A percentile compares a stretch with the other conserved stretches of the same genome.
Conservation (phyloP, 1,140 invertebrate species). For the Eciton burchellii region DNA sequence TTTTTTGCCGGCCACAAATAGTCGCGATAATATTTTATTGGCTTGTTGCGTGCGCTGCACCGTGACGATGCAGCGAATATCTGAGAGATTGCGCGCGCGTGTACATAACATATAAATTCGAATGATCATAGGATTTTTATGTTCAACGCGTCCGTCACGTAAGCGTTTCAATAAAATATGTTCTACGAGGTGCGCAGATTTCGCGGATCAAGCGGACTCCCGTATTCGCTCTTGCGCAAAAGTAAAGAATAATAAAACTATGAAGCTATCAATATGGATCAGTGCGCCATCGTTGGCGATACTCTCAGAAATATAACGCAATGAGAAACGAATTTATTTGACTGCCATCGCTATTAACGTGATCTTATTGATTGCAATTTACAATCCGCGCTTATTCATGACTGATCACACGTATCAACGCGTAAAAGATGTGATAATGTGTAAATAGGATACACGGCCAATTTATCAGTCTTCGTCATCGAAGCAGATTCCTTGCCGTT, state of each 20-base stretch:
- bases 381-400: slow-evolving; percentile 11
- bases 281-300: slow-evolving; percentile 38
- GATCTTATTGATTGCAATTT: slow-evolving; percentile 28
- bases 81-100: slow-evolving; percentile 19
- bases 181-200: slow-evolving; percentile 69
- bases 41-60: not conserved
- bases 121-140: slow-evolving; percentile 71
- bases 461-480: slow-evolving; percentile 1
- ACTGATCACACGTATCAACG: slow-evolving; percentile 6
- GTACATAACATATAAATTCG: slow-evolving; percentile 68
- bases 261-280: slow-evolving; percentile 44
- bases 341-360: slow-evolving; percentile 29
- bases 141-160: slow-evolving; percentile 65
- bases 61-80: slow-evolving; percentile 37
- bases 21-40: slow-evolving; percentile 44
- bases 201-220: slow-evolving; percentile 32
- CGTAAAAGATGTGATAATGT: not conserved
- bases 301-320: slow-evolving; percentile 48
- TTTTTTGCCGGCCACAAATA: slow-evolving; percentile 40
- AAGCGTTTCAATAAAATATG: slow-evolving; percentile 78
- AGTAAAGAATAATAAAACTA: slow-evolving; percentile 74
- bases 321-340: slow-evolving; percentile 65
- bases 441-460: not conserved
- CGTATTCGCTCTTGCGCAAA: slow-evolving; percentile 71
- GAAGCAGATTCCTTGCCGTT: not conserved